A percentile compares a stretch with the other conserved stretches of the same genome.
These are phyloP conservation scores for Drosophila triauraria DNA, from an alignment of 1,140 invertebrate species.

Conservation along the genomic window DNA sequence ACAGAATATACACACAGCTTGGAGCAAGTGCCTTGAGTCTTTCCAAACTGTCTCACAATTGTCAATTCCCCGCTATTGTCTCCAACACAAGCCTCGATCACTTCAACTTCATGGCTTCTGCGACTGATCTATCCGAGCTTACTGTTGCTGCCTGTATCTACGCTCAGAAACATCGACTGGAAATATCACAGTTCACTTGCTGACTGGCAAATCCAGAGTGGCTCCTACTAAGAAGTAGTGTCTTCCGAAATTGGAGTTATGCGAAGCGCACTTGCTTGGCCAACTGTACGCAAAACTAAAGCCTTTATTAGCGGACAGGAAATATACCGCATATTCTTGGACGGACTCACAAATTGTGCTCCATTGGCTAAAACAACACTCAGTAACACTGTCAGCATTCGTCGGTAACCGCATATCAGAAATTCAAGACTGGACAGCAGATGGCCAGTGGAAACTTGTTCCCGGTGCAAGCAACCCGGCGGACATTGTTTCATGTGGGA, in stretches of 20 bases:
- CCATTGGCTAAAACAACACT: no score
- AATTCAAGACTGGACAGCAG: conserved; percentile 6
- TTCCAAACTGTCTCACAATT: background rate
- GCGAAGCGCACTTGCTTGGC: no score
- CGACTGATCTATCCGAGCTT: background rate
- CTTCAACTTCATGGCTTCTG: background rate
- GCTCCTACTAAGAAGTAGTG: no score
- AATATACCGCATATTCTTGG: no score
- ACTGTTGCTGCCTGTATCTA: background rate
- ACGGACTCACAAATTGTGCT: no score
- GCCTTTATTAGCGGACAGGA: no score
- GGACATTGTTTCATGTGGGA: background rate
- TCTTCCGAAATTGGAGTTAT: no score
- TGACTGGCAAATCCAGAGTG: background rate
- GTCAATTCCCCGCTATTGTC: background rate
- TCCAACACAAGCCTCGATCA: background rate
- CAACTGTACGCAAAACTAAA: no score
- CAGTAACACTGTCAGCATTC: background rate
- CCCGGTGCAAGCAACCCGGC: background rate
- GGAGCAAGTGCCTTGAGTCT: background rate
- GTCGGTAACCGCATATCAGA: conserved; percentile 6
- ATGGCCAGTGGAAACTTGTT: background rate
- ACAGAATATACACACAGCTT: background rate
- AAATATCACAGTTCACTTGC: background rate
- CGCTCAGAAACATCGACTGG: background rate